These are phyloP conservation scores for Craterocephalus amniculus DNA, from an alignment of 2,797 vertebrate genomes.

Conservation along the genomic window DNA sequence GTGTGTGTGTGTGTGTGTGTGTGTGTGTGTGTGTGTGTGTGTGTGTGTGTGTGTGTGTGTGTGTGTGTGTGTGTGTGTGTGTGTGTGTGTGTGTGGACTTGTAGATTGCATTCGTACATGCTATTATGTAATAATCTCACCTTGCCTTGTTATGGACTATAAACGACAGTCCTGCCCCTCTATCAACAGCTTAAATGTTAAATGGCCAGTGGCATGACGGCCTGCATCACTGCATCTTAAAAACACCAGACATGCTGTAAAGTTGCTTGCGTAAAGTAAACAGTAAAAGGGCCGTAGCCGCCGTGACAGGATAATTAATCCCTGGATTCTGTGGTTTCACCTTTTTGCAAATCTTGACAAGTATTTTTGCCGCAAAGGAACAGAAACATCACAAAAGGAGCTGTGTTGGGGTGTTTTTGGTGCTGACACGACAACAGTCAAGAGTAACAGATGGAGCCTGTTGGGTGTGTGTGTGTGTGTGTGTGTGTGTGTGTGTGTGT, in stretches of 20 bases:
- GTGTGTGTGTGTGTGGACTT: background rate
- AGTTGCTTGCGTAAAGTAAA: slow-evolving; percentile 51
- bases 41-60: too few species aligned
- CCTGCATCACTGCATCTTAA: slow-evolving; percentile 60
- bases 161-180: slow-evolving; percentile 9
- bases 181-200: slow-evolving; percentile 46
- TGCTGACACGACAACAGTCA: slow-evolving; percentile 73
- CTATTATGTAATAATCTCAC: slow-evolving; percentile 1
- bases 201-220: slow-evolving; percentile 33
- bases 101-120: background rate
- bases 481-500: slow-evolving; percentile 6
- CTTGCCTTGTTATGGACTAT: background rate
- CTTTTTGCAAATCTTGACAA: slow-evolving; percentile 62
- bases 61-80: too few species aligned
- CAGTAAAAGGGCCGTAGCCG: slow-evolving; percentile 49
- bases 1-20: background rate
- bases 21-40: too few species aligned
- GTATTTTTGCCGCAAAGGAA: slow-evolving; percentile 58
- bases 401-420: slow-evolving; percentile 66
- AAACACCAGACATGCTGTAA: slow-evolving; percentile 38
- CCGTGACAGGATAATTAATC: slow-evolving; percentile 69
- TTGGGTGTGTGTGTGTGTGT: slow-evolving; percentile 27
- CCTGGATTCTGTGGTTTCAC: slow-evolving; percentile 53
- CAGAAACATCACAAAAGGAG: slow-evolving; percentile 52
- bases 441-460: slow-evolving; percentile 71